Conservation (phyloP, 1,140 invertebrate species). For the Lethocerus indicus region DNA sequence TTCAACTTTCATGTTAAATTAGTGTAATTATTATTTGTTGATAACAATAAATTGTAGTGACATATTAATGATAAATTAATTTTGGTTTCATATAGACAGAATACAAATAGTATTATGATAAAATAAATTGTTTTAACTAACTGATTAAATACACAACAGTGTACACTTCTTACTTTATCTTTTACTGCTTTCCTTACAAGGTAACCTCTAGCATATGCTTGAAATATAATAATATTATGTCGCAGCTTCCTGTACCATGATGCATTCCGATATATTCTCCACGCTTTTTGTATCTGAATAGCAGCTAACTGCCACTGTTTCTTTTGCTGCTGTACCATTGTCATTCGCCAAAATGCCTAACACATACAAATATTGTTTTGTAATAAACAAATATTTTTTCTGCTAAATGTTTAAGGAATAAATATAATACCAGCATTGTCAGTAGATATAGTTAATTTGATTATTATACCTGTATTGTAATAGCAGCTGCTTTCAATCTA, state of each 20-base stretch:
- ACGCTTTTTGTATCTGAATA: constrained; percentile 55
- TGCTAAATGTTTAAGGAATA: too few species aligned
- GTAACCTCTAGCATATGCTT: constrained; percentile 50
- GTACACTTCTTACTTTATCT: constrained; percentile 22
- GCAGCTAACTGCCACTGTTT: constrained; percentile 35
- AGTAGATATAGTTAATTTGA: too few species aligned
- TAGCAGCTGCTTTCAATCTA: constrained; percentile 47
- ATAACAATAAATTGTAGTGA: too few species aligned
- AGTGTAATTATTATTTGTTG: too few species aligned
- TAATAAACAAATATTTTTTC: too few species aligned
- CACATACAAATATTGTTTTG: too few species aligned
- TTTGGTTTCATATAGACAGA: too few species aligned
- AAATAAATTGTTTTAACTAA: background rate
- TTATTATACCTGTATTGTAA: constrained; percentile 63
- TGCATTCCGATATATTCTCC: constrained; percentile 45
- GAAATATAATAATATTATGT: constrained; percentile 41
- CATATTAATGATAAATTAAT: too few species aligned
- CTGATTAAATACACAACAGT: background rate
- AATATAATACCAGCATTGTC: too few species aligned
- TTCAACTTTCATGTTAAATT: too few species aligned
- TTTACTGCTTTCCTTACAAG: constrained; percentile 33
- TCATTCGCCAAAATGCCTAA: constrained; percentile 48
- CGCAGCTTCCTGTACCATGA: constrained; percentile 47
- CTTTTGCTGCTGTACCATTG: constrained; percentile 30
- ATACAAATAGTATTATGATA: too few species aligned